These are phyloP conservation scores for Oxycera nigricornis DNA, from an alignment of 2,888 invertebrate species.

Conservation along the genomic window DNA sequence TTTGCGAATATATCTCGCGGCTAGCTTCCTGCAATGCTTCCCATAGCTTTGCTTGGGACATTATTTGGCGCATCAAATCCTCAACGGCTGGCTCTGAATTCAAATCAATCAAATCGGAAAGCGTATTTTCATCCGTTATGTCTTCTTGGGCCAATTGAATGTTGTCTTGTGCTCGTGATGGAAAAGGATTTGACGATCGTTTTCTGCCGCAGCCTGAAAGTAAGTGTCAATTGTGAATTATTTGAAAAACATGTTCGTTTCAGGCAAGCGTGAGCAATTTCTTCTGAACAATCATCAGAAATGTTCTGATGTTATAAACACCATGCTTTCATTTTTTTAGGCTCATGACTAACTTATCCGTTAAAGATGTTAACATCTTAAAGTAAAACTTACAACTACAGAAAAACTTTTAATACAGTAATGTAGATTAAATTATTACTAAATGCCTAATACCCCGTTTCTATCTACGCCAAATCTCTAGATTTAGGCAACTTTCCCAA, in stretches of 20 bases:
- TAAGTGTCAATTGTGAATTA: not conserved
- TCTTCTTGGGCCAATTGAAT: conserved; percentile 48
- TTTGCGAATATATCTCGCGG: conserved; percentile 71
- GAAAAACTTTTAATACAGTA: too few relatives aligned
- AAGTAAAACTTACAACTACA: too few relatives aligned
- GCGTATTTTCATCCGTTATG: conserved; percentile 66
- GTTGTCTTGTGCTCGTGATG: conserved; percentile 48
- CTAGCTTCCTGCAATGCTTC: conserved; percentile 82
- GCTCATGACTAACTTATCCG: too few relatives aligned
- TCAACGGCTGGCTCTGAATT: conserved; percentile 75
- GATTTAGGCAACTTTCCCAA: too few relatives aligned
- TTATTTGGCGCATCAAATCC: conserved; percentile 78
- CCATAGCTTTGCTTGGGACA: conserved; percentile 80
- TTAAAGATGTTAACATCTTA: too few relatives aligned
- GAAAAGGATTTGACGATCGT: conserved; percentile 62
- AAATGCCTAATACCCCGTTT: too few relatives aligned
- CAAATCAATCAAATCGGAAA: conserved; percentile 71
- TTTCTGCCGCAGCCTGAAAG: conserved; percentile 76
- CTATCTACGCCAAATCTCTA: too few relatives aligned
- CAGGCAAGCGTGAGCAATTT: too few relatives aligned
- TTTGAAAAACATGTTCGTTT: not conserved
- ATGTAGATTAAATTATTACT: too few relatives aligned
- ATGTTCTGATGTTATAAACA: too few relatives aligned
- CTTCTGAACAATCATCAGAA: too few relatives aligned
- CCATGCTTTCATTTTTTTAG: too few relatives aligned